These are phyloP conservation scores for Mycalesis mineus DNA, from an alignment of 2,888 invertebrate species.

Conservation along the genomic window DNA sequence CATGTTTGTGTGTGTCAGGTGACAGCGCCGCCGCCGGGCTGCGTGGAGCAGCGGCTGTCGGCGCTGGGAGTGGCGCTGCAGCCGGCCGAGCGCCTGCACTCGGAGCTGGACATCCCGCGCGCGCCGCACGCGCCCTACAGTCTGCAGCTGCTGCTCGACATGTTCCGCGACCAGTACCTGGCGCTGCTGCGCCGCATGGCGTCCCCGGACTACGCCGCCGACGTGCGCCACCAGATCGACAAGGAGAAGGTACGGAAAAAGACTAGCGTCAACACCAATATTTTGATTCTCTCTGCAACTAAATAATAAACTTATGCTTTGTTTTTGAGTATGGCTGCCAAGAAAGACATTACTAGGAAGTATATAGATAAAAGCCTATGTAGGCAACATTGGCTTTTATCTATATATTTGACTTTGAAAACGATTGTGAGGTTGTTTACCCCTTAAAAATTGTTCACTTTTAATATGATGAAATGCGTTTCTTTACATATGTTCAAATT, in stretches of 20 bases:
- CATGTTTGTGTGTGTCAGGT: constrained; percentile 43
- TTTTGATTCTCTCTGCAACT: no score
- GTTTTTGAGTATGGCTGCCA: no score
- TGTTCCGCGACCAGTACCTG: constrained; percentile 91
- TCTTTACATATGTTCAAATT: background rate
- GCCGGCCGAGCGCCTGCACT: constrained; percentile 81
- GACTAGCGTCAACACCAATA: no score
- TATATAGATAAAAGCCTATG: no score
- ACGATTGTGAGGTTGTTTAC: no score
- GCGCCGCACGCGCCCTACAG: constrained; percentile 90
- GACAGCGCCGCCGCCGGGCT: constrained; percentile 92
- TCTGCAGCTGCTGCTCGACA: constrained; percentile 90
- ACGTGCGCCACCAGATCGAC: constrained; percentile 86
- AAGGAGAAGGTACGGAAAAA: constrained; percentile 89
- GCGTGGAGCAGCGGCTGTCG: constrained; percentile 93
- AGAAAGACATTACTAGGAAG: no score
- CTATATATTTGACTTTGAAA: no score
- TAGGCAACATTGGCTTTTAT: no score
- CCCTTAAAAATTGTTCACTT: no score
- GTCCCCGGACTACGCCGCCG: constrained; percentile 84
- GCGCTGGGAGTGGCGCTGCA: constrained; percentile 84
- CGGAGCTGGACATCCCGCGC: constrained; percentile 89
- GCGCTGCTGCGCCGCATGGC: constrained; percentile 90
- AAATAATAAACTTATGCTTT: no score
- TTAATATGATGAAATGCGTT: no score